Percentiles rank a stretch among this genome's conserved stretches.
Conservation (phyloP, 2,113 vertebrate species). For the Grammomys dolichurus region DNA sequence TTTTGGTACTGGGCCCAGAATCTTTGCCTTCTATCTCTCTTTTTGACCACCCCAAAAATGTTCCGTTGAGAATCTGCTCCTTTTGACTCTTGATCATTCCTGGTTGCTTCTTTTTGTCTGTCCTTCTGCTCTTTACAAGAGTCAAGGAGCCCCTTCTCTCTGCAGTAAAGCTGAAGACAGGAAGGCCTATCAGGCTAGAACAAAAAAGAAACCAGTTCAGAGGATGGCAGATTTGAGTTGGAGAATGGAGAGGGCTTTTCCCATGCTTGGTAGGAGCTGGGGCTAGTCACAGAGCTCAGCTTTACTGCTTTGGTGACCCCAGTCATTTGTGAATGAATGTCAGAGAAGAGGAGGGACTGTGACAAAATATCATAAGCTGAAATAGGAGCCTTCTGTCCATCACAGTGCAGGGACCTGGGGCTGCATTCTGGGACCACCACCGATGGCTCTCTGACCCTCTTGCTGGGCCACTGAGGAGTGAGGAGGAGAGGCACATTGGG, state of each 20-base stretch:
- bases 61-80: background rate
- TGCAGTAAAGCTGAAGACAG: background rate
- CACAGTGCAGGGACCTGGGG: background rate
- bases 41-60: slow-evolving; percentile 46
- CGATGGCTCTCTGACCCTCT: background rate
- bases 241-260: background rate
- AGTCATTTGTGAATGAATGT: background rate
- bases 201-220: background rate
- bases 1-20: slow-evolving; percentile 64
- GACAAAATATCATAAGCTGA: background rate
- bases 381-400: background rate
- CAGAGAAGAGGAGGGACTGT: background rate
- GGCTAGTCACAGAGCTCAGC: background rate
- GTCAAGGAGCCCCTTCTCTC: background rate
- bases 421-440: background rate
- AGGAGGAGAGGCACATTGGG: background rate
- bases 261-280: background rate
- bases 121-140: background rate
- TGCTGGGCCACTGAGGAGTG: background rate
- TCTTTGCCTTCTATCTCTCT: slow-evolving; percentile 62
- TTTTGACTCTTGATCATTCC: background rate
- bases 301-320: background rate
- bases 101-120: background rate
- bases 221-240: background rate
- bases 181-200: background rate